phyloP scores from a whole-genome alignment of 2,797 vertebrate species.

The Parambassis ranga region DNA sequence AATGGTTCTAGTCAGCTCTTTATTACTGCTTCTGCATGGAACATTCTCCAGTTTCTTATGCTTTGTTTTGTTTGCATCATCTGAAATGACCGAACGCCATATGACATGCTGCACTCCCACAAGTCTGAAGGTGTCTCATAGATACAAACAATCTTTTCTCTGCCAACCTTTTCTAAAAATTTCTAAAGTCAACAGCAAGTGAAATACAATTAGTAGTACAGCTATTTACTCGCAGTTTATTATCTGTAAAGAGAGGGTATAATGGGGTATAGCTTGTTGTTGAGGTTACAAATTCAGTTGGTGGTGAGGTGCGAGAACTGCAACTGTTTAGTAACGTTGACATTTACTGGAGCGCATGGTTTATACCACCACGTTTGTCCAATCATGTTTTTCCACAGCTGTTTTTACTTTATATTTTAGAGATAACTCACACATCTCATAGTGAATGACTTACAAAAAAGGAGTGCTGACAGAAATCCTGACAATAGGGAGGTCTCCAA shows the following conservation, averaged over 20 bases:
- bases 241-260: not conserved
- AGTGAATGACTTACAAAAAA: slow-evolving; percentile 4
- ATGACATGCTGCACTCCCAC: not conserved
- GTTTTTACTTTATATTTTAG: slow-evolving; percentile 30
- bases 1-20: slow-evolving; percentile 63
- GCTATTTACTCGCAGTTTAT: slow-evolving; percentile 22
- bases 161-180: slow-evolving; percentile 13
- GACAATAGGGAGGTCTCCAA: not conserved
- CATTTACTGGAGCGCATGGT: slow-evolving; percentile 55
- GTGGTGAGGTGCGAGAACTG: not conserved
- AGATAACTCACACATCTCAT: slow-evolving; percentile 25
- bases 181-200: slow-evolving; percentile 26
- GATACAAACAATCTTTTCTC: not conserved
- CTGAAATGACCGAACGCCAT: not conserved
- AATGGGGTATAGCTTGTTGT: not conserved
- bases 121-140: not conserved
- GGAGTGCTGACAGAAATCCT: not conserved
- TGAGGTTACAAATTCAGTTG: slow-evolving; percentile 12
- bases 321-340: slow-evolving; percentile 50
- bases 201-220: slow-evolving; percentile 13
- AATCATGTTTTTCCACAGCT: slow-evolving; percentile 41
- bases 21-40: slow-evolving; percentile 48
- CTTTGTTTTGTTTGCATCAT: slow-evolving; percentile 5
- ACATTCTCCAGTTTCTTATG: slow-evolving; percentile 20
- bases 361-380: slow-evolving; percentile 33